Evolutionary conservation across 92 coral and sea anemone species (phyloP).

Genomic region (Parazoanthus darwini): DNA sequence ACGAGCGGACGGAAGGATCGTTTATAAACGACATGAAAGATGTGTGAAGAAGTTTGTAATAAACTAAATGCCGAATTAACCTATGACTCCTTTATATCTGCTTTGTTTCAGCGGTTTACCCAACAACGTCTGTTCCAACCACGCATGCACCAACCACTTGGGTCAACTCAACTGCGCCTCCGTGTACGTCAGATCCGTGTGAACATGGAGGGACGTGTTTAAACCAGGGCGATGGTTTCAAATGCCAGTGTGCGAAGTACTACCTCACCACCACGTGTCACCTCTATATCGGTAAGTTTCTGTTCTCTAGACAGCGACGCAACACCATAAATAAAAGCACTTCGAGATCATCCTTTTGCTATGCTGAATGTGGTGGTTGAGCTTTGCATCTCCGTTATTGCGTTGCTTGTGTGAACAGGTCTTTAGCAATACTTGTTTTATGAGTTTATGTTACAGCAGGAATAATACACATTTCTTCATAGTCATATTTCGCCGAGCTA

Average conservation of each 20-base stretch:
- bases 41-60: no score
- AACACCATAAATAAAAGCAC: background rate
- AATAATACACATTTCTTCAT: no score
- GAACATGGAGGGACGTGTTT: constrained; percentile 12
- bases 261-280: constrained; percentile 6
- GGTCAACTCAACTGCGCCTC: background rate
- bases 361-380: background rate
- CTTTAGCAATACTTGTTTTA: no score
- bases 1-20: no score
- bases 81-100: background rate
- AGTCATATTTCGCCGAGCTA: no score
- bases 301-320: background rate
- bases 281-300: constrained; percentile 7
- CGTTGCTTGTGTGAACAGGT: no score
- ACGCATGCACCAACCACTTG: background rate
- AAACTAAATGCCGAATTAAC: background rate
- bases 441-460: no score
- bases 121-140: background rate
- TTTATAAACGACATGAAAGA: no score
- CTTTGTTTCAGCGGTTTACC: background rate
- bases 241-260: constrained; percentile 18
- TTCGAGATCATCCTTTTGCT: background rate
- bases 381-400: no score
- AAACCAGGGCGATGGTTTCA: background rate
- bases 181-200: constrained; percentile 25